Conservation (phyloP, 2,797 vertebrate species). For the Selene dorsalis region DNA sequence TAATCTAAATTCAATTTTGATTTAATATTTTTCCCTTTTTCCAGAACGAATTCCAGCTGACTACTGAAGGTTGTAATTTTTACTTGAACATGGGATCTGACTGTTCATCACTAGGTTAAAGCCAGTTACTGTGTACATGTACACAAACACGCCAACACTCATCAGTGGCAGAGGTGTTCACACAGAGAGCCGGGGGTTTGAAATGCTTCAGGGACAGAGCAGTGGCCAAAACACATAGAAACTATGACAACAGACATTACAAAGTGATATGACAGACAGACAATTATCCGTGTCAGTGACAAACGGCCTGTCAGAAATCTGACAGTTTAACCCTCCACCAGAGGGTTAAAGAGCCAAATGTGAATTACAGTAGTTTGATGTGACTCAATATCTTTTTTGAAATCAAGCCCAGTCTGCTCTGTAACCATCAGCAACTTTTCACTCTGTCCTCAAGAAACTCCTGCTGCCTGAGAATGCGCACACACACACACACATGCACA, state of each 20-base stretch:
- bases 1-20: not conserved
- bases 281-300: constrained; percentile 16
- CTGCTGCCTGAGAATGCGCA: constrained; percentile 23
- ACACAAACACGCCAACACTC: constrained; percentile 3
- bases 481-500: constrained; percentile 5
- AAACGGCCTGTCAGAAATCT: constrained; percentile 1
- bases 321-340: constrained; percentile 4
- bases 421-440: constrained; percentile 29
- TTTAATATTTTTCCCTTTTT: too few species aligned
- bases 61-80: too few species aligned
- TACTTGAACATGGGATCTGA: too few species aligned
- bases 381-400: constrained; percentile 8
- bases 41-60: too few species aligned
- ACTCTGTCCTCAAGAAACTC: constrained; percentile 12
- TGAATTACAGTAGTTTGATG: not conserved
- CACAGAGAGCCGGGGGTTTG: constrained; percentile 22
- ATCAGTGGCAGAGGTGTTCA: constrained; percentile 13
- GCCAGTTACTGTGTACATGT: not conserved
- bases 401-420: constrained; percentile 18
- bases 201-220: not conserved
- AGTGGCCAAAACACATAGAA: constrained; percentile 53
- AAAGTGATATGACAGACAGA: constrained; percentile 20
- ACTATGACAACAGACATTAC: constrained; percentile 42
- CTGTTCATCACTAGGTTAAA: too few species aligned
- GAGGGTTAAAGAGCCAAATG: constrained; percentile 6